Conservation (phyloP, 2,888 invertebrate genomes). For the Dolomedes plantarius region DNA sequence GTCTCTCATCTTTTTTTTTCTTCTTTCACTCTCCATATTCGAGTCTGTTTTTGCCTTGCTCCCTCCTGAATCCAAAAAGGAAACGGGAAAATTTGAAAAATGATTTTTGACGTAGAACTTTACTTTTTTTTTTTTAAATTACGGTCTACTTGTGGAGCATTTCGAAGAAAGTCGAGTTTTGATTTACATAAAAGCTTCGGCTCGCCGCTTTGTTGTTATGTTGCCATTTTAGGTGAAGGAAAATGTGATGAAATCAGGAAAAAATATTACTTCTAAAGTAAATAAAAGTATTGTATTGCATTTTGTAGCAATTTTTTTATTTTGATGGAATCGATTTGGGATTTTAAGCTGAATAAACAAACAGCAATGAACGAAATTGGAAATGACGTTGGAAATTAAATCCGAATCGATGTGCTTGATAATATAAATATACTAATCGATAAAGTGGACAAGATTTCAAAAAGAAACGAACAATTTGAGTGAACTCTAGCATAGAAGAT, state of each 20-base stretch:
- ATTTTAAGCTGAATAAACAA: too few relatives aligned
- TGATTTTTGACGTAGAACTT: constrained; percentile 20
- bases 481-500: too few relatives aligned
- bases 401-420: too few relatives aligned
- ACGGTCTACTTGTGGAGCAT: constrained; percentile 2
- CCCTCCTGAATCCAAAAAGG: constrained; percentile 23
- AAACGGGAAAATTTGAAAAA: constrained; percentile 28
- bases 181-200: constrained; percentile 40
- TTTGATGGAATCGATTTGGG: background rate
- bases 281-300: background rate
- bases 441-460: too few relatives aligned
- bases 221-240: background rate
- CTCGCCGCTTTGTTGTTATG: background rate
- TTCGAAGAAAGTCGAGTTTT: constrained; percentile 6
- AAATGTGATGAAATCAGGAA: background rate
- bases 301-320: background rate
- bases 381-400: too few relatives aligned
- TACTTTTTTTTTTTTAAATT: constrained; percentile 8
- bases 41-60: constrained; percentile 20
- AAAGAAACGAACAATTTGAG: too few relatives aligned
- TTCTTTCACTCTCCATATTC: background rate
- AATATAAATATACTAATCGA: too few relatives aligned
- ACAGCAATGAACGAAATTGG: too few relatives aligned
- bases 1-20: constrained; percentile 19
- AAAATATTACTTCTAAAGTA: background rate